These are phyloP conservation scores for Lissonota sp. DNA, from an alignment of 2,888 invertebrate species.

Conservation along the genomic window DNA sequence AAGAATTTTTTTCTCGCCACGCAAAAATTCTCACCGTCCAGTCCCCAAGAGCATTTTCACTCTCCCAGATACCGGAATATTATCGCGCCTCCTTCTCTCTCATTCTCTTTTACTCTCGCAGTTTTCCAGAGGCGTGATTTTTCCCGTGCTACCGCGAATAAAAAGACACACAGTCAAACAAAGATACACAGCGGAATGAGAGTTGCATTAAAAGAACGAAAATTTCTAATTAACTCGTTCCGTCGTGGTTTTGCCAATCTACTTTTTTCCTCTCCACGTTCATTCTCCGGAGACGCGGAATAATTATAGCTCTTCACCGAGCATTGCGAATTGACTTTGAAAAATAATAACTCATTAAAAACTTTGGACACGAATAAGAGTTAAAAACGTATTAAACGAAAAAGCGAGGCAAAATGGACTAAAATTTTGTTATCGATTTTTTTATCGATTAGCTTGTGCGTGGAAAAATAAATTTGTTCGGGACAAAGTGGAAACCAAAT, in stretches of 20 bases:
- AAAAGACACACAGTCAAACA: not conserved
- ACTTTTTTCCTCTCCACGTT: not conserved
- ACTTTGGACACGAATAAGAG: not conserved
- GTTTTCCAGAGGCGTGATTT: constrained; percentile 40
- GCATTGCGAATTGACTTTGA: constrained; percentile 20
- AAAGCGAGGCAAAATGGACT: too few relatives aligned
- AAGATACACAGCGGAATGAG: not conserved
- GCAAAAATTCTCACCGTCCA: constrained; percentile 33
- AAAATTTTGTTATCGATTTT: too few relatives aligned
- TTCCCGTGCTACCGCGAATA: constrained; percentile 7
- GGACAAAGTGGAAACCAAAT: too few relatives aligned
- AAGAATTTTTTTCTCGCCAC: constrained; percentile 42
- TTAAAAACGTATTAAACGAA: too few relatives aligned
- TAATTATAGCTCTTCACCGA: not conserved
- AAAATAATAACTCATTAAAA: constrained; percentile 22
- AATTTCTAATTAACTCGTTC: constrained; percentile 23
- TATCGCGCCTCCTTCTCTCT: constrained; percentile 29
- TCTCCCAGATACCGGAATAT: constrained; percentile 37
- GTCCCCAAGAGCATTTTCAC: constrained; percentile 41
- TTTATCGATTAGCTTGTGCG: too few relatives aligned
- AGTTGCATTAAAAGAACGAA: constrained; percentile 21
- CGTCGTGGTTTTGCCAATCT: not conserved
- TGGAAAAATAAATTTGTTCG: too few relatives aligned
- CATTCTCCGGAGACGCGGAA: not conserved
- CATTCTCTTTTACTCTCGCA: constrained; percentile 5